These are phyloP conservation scores for Molothrus ater DNA, from an alignment of 2,797 vertebrate species.

Conservation along the genomic window DNA sequence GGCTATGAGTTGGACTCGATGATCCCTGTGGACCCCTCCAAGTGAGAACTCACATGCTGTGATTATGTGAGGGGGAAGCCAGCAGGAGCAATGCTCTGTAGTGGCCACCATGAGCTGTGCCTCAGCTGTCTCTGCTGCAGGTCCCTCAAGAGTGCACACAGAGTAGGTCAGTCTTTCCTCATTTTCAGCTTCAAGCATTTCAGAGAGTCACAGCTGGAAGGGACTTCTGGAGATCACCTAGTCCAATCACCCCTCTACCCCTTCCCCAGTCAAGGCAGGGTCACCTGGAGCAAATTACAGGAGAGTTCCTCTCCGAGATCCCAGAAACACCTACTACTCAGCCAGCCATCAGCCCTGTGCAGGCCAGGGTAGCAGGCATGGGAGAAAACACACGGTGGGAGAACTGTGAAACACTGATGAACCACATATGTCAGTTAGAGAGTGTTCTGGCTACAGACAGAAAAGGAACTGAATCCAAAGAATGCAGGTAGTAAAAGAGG, in stretches of 20 bases:
- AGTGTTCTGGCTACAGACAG: constrained; percentile 73
- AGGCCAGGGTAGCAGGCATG: not conserved
- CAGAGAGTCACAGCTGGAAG: not conserved
- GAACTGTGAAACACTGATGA: constrained; percentile 72
- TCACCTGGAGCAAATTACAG: not conserved
- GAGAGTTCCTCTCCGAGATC: not conserved
- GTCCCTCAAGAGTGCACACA: rapidly evolving
- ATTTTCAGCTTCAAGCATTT: not conserved
- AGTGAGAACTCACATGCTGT: not conserved
- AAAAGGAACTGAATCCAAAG: constrained; percentile 73
- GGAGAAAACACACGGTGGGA: constrained; percentile 64
- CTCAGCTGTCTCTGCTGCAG: not conserved
- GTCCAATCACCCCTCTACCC: rapidly evolving
- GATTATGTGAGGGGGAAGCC: not conserved
- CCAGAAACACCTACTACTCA: not conserved
- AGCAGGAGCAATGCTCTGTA: not conserved
- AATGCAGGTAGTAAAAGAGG: constrained; percentile 46
- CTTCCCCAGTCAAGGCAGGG: not conserved
- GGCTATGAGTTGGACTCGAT: not conserved
- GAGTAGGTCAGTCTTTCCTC: not conserved
- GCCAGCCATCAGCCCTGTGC: constrained; percentile 48
- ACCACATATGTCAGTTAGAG: constrained; percentile 65
- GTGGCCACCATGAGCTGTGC: not conserved
- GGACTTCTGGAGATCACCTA: not conserved
- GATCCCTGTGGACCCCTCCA: not conserved